Conservation (phyloP, 2,888 invertebrate species). For the Trachelus troglodyta region DNA sequence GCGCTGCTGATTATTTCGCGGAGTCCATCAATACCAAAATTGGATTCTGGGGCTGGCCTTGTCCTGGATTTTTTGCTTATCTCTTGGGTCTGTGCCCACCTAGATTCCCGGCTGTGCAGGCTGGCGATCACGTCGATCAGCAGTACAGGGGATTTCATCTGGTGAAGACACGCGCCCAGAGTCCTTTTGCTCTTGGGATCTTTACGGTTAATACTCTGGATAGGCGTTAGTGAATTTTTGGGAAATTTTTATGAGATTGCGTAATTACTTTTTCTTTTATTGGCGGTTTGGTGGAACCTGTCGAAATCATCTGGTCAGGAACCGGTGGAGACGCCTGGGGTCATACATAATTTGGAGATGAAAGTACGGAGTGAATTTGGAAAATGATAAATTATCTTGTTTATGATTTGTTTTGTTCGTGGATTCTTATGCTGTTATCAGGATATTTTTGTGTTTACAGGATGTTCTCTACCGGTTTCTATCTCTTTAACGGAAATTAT, state of each 20-base stretch:
- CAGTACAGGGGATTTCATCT: constrained; percentile 68
- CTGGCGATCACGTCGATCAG: constrained; percentile 54
- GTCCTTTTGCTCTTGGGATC: constrained; percentile 73
- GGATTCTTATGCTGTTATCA: too few relatives aligned
- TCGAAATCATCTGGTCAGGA: too few relatives aligned
- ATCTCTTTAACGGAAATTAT: background rate
- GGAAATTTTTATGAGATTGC: background rate
- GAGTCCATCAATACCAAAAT: constrained; percentile 73
- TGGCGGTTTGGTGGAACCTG: fast-evolving
- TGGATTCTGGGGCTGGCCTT: constrained; percentile 78
- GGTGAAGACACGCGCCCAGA: constrained; percentile 69
- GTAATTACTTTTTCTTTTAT: background rate
- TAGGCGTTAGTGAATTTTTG: background rate
- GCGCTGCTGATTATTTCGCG: constrained; percentile 73
- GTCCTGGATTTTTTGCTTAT: constrained; percentile 71
- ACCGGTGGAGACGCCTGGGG: background rate
- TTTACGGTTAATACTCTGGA: constrained; percentile 61
- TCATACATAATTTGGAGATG: background rate
- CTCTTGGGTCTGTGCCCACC: constrained; percentile 72
- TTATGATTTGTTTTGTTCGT: too few relatives aligned
- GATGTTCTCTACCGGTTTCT: background rate
- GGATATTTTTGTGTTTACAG: background rate
- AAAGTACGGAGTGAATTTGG: background rate
- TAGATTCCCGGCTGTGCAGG: constrained; percentile 55
- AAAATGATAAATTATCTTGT: background rate